Base-by-base conservation (phyloP, 2,797 vertebrate species). In the Yasuhikotakia modesta region DNA sequence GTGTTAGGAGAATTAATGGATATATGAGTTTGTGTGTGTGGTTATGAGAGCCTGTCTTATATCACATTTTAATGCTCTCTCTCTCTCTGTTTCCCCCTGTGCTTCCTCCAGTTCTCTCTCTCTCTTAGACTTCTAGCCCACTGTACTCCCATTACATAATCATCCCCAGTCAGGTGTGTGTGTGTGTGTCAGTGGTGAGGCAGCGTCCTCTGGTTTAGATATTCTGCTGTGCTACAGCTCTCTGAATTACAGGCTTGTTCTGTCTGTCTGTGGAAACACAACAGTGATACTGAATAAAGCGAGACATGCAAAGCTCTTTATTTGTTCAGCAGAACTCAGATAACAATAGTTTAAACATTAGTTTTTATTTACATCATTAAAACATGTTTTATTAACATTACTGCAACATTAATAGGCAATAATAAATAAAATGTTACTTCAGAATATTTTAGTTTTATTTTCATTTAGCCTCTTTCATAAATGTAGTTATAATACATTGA, bases 101-200 rank as follows among this genome's bases (percentile, higher is more conserved):
- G 73, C 39, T 70, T 57, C 65, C 35, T 22, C 32, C 24, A 45
- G 55, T 61, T 69, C 57, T 57, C 53, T 69, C 66, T 57, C 63
- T 69, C 73, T 79, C 63, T 22, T 57, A 67, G 72, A 79, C 77
- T 79, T 77, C 63, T 72, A 70, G 48, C 68, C 58, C 76, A 75
- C 73, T 82, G 81, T 76, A 79, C 57, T 76, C 64, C 6, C 19
- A 75, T 82, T 82, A 82, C 46, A 82, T 82, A 79, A 82, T 77
- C 63, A 55, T 73, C 78, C 70, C 73, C 43, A 68, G 70, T 76
- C 69, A 73, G 81, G 73, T 76, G 78, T 72, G 81, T 74, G 32
- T 60, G 76, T 73, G 80, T 81, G 80, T 68, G 70, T 73, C 63
- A 78, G 46, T 80, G 72, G 60, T 64, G 58, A 71, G 58, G 76